Evolutionary conservation across 2,888 invertebrate species (phyloP).

Genomic region (Brachyptera putata): DNA sequence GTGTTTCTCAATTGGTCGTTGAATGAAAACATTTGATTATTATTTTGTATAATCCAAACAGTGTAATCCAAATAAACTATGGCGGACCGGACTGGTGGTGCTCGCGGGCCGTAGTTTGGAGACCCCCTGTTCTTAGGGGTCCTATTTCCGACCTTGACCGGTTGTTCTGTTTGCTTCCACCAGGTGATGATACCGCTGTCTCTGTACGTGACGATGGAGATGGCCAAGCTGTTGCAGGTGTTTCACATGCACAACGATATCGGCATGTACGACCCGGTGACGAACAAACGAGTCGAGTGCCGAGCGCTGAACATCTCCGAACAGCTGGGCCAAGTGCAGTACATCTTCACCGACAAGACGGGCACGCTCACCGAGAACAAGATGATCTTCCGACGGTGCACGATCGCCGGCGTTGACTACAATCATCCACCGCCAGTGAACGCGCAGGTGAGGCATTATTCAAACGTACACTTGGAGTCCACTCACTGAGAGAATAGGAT

Average conservation of each 20-base stretch:
- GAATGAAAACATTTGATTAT: no score
- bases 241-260: slow-evolving; percentile 91
- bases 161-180: slow-evolving; percentile 15
- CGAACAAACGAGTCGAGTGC: slow-evolving; percentile 81
- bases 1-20: no score
- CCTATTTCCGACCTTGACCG: no score
- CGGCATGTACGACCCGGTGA: slow-evolving; percentile 78
- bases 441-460: slow-evolving; percentile 25
- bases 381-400: slow-evolving; percentile 92
- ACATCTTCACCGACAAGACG: slow-evolving; percentile 96
- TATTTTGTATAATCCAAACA: no score
- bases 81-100: no score
- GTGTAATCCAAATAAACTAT: no score
- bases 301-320: slow-evolving; percentile 95
- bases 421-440: slow-evolving; percentile 71
- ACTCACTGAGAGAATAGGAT: no score
- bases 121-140: no score
- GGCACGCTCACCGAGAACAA: slow-evolving; percentile 97
- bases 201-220: slow-evolving; percentile 92
- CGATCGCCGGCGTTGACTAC: slow-evolving; percentile 85
- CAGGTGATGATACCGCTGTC: slow-evolving; percentile 95
- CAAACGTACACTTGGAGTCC: slow-evolving; percentile 9
- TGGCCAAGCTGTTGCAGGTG: slow-evolving; percentile 93
- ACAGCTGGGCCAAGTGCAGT: slow-evolving; percentile 92
- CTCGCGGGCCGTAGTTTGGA: no score